These are phyloP conservation scores for Hippocampus guttulatus DNA, from an alignment of 2,113 vertebrate species.

Conservation along the genomic window DNA sequence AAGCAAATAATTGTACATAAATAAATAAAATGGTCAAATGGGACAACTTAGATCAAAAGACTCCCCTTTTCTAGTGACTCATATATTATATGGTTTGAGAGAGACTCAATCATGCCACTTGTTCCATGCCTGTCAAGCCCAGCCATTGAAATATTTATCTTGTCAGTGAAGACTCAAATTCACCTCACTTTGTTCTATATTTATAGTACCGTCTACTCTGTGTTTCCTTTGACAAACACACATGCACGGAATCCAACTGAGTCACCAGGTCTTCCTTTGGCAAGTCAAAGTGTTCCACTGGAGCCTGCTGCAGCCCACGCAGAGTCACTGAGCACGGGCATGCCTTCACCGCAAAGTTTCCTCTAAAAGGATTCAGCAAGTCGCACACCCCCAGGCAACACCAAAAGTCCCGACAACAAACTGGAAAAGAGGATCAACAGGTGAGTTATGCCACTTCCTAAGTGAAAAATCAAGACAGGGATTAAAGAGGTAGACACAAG, in stretches of 20 bases:
- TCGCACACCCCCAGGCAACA: not conserved
- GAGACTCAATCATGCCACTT: too few species aligned
- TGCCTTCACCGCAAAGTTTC: constrained; percentile 36
- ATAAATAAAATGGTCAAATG: too few species aligned
- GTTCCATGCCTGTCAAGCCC: not conserved
- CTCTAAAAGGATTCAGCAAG: constrained; percentile 19
- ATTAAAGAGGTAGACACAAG: not conserved
- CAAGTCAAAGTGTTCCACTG: constrained; percentile 37
- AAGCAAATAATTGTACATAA: too few species aligned
- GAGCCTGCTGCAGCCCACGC: constrained; percentile 20
- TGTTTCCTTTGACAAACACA: constrained; percentile 7
- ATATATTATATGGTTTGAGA: too few species aligned
- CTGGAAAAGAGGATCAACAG: not conserved
- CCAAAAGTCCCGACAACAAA: not conserved
- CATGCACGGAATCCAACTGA: not conserved
- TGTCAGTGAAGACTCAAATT: not conserved
- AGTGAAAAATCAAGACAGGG: not conserved
- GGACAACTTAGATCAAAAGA: too few species aligned
- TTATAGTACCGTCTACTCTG: not conserved
- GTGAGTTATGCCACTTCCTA: not conserved
- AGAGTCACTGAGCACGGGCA: constrained; percentile 61
- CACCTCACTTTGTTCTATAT: not conserved
- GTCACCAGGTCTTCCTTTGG: constrained; percentile 38
- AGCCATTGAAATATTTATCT: not conserved
- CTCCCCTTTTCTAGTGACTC: too few species aligned